These are phyloP conservation scores for Alloplasta piceator DNA, from an alignment of 2,888 invertebrate species.

Conservation along the genomic window DNA sequence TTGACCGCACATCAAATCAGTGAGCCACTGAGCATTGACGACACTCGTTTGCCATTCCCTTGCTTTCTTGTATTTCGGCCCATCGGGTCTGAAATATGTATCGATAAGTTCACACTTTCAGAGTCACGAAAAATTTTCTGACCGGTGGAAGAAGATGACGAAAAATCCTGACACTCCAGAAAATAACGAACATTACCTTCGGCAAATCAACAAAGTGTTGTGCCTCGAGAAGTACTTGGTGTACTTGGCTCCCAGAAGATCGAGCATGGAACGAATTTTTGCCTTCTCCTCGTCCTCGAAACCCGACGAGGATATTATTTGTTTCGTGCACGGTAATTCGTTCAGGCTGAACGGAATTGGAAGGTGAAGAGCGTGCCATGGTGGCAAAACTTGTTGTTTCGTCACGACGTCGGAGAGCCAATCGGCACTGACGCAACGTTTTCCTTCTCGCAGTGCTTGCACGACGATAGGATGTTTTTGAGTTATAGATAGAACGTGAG, in stretches of 20 bases:
- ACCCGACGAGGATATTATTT: conserved; percentile 93
- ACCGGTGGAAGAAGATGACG: not conserved
- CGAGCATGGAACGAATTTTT: conserved; percentile 92
- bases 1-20: conserved; percentile 95
- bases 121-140: not conserved
- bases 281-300: conserved; percentile 94
- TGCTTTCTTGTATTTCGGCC: conserved; percentile 94
- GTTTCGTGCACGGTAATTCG: conserved; percentile 90
- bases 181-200: conserved; percentile 79
- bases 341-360: conserved; percentile 89
- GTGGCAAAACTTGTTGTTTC: conserved; percentile 94
- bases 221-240: conserved; percentile 91
- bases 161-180: conserved; percentile 1
- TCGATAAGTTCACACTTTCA: not conserved
- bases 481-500: conserved; percentile 96
- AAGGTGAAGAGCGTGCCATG: conserved; percentile 97
- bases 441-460: conserved; percentile 89
- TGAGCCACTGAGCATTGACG: conserved; percentile 97
- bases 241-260: conserved; percentile 92
- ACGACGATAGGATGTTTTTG: conserved; percentile 96
- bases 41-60: conserved; percentile 96
- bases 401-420: conserved; percentile 96
- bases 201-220: conserved; percentile 91
- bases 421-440: conserved; percentile 91
- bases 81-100: conserved; percentile 88